Evolutionary conservation across 2,888 invertebrate genomes (phyloP), one percentile per base, ranked within the genome.

Genomic region (Ophioninae sp.): DNA sequence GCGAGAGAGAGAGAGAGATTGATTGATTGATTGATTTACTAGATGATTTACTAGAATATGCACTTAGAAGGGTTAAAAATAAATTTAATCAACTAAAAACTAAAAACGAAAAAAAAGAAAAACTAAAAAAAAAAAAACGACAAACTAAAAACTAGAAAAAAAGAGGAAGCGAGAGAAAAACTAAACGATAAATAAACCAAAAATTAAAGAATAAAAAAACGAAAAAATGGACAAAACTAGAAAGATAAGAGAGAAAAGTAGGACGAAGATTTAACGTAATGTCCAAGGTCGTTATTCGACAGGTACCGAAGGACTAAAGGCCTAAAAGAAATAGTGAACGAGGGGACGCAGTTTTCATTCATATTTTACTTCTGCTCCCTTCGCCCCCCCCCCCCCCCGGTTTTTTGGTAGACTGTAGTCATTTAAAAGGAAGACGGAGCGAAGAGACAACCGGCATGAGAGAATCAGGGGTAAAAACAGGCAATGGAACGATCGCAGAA

Each of bases 281-380:
- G 87, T 87, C 84, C 83, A 84, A 85, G 86, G 83, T 85, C 82
- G 84, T 81, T 80, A 85, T 79, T 86, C 87, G 88, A 88, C 89
- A 88, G 88, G 88, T 88, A 87, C 81, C 83, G n/a, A 80, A 70
- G 81, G 41, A 73, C 37, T 70, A 39, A 13, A 17, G 59, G 59
- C 37, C n/a, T 37, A 37, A 30, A 30, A 70, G 50, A 37, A 75
- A 65, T 62, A 62, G 10, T 37, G n/a, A 61, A 82, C 82, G 84
- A 82, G 82, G 83, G 81, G 79, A 59, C 77, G 79, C 85, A 84
- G 78, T 77, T 86, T 85, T 87, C 87, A 86, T 88, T 87, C 85
- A 85, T 87, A 85, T 85, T 86, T 85, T 87, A 87, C 85, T 83
- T 85, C 80, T n/a, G n/a, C n/a, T n/a, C n/a, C n/a, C n/a, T n/a